Percentiles rank a stretch among this genome's conserved stretches.
Conservation (phyloP, 2,888 invertebrate genomes). For the Acrobasis repandana region DNA sequence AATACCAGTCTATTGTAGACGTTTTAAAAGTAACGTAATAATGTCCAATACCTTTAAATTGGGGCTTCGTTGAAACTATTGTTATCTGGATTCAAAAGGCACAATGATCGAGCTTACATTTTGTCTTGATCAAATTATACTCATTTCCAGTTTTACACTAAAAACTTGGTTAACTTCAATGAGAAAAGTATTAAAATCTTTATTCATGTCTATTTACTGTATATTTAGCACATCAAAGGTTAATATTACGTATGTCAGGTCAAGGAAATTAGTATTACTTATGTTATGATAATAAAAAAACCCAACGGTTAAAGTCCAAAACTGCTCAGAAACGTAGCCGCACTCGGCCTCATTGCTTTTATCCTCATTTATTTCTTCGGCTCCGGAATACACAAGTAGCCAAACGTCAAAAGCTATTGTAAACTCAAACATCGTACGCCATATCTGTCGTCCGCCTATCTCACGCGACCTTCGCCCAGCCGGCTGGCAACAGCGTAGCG, state of each 20-base stretch:
- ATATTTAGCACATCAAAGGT: no score
- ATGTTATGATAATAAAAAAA: background rate
- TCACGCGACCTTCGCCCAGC: constrained; percentile 69
- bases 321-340: background rate
- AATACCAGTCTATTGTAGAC: background rate
- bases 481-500: constrained; percentile 74
- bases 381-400: constrained; percentile 12
- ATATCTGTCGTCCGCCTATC: constrained; percentile 20
- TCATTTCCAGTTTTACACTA: no score
- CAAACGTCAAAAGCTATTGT: constrained; percentile 14
- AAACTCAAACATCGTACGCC: constrained; percentile 19
- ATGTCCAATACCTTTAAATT: background rate
- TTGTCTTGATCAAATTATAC: background rate
- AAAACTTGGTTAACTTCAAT: no score
- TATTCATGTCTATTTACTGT: no score
- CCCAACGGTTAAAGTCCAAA: background rate
- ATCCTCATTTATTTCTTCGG: background rate
- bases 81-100: background rate
- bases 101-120: background rate
- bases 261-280: no score
- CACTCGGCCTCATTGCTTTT: background rate
- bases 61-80: background rate
- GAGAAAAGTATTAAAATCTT: no score
- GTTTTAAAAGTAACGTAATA: background rate
- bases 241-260: no score